Base-by-base conservation (phyloP, 2,113 vertebrate species). In the Phasianus colchicus region DNA sequence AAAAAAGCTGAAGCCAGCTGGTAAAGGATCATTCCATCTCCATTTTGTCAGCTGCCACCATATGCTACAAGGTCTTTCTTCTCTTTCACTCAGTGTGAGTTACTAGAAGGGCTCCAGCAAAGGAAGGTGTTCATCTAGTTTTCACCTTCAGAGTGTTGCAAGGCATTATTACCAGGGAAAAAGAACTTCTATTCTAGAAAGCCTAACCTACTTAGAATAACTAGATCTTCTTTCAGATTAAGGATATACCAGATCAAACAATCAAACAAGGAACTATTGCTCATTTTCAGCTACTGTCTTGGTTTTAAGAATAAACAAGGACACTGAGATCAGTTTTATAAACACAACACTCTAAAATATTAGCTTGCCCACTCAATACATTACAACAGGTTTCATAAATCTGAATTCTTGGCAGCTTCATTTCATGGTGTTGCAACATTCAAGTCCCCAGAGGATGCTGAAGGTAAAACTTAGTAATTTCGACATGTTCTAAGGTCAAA, bases 391-490 rank as follows among this genome's bases (percentile, higher is more conserved):
- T 85, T 90, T 74, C 77, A 95, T 89, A 93, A 93, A 96, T 95
- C 77, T 90, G 40, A 92, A 89, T 92, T 87, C 16, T 48, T 93
- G 67, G 81, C 67, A 95, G 67, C 34, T 92, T 95, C 77, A 93
- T 80, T 94, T 93, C 87, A 72, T 71, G 78, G 40, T 85, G n/a
- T 24, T 65, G 75, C 86, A 93, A 88, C 50, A 57, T 54, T 77
- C 60, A 42, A 85, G 30, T 78, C 90, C 84, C 42, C 54, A 65
- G 86, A 91, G 52, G 24, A 86, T 72, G 25, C 1, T 20, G 10
- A 94, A 95, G 50, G 71, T 34, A 90, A 94, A 89, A 55, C 16
- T 74, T 54, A 71, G 71, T 60, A 93, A 95, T 93, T 94, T 95
- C 66, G 70, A 27, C 38, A 27, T 80, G 22, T 82, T 93, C 45